Evolutionary conservation across 1,140 invertebrate species (phyloP).

Genomic region (Lucilia sericata): DNA sequence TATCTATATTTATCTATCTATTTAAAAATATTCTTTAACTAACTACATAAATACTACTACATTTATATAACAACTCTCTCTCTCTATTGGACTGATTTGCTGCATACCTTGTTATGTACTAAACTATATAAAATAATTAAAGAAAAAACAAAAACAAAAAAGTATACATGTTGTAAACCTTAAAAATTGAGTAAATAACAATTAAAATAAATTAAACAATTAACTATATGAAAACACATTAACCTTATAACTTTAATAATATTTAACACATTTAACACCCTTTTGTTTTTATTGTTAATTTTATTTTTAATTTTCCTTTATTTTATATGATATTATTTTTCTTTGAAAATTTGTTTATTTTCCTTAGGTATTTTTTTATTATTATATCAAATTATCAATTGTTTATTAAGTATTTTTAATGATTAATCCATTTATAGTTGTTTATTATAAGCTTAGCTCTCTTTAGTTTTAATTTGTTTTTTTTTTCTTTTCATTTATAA

Average conservation of each 20-base stretch:
- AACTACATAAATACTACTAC: background rate
- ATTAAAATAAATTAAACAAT: background rate
- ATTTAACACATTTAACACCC: background rate
- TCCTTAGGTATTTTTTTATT: slow-evolving; percentile 8
- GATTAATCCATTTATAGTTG: background rate
- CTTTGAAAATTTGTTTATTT: background rate
- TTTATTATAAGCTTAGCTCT: slow-evolving; percentile 27
- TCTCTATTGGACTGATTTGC: slow-evolving; percentile 40
- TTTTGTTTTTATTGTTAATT: background rate
- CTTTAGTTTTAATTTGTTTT: slow-evolving; percentile 30
- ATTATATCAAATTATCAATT: background rate
- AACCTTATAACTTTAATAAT: background rate
- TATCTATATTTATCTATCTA: too few relatives aligned
- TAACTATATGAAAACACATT: background rate
- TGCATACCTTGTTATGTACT: slow-evolving; percentile 36
- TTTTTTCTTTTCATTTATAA: background rate
- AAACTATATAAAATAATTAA: slow-evolving; percentile 21
- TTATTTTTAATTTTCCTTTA: background rate
- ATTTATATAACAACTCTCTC: background rate
- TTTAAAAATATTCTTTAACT: background rate
- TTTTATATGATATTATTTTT: background rate
- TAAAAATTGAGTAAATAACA: background rate
- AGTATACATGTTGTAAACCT: slow-evolving; percentile 8
- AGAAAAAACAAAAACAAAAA: background rate
- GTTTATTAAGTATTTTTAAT: slow-evolving; percentile 16